Base-by-base conservation (phyloP, 2,888 invertebrate species). In the Artemia sinica region DNA sequence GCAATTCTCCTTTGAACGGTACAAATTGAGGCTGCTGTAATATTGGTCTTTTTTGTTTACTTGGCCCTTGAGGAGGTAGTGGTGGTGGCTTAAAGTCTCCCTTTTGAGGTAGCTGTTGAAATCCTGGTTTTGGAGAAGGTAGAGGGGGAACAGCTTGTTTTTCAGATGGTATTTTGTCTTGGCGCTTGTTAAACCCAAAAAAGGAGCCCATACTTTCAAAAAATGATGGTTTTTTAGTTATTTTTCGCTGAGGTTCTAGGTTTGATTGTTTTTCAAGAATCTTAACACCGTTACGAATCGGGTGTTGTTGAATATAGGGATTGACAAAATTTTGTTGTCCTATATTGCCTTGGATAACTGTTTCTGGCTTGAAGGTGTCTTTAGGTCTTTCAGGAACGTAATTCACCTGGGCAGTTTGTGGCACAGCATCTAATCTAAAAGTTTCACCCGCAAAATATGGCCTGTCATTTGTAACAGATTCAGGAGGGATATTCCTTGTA, bases 1-100 rank as follows among this genome's bases (percentile, higher is more conserved):
- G 88, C 8, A 86, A 81, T 75, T 88, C 86, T 0, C 88, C 89
- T 74, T 81, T 84, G 73, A 85, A 89, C 4, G 85, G 85, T 0
- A 84, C 85, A 73, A 86, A 87, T 75, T 89, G 89, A 2, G 89
- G 88, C 49, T 83, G 75, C 41, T 76, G 82, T 73, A 83, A 84
- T 67, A 86, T 80, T 11, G 11, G 65, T 49, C 50, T 13, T 5
- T 49, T 67, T 50, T 41, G 51, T 6, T 49, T 49, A n/a, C 50
- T 50, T n/a, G 41, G 49, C 6, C 50, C 51, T 18, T 50, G 18
- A 66, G 49, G 8, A 18, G 50, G 50, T 4, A 51, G 50, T 52
- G 41, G 50, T 14, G 67, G 67, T 13, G 67, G 67, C 11, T 50
- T 13, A 28, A 50, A 50, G 41, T 67, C 50, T n/a, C 50, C 67